Conservation (phyloP, 2,888 invertebrate species). For the Tipula vernalis region DNA sequence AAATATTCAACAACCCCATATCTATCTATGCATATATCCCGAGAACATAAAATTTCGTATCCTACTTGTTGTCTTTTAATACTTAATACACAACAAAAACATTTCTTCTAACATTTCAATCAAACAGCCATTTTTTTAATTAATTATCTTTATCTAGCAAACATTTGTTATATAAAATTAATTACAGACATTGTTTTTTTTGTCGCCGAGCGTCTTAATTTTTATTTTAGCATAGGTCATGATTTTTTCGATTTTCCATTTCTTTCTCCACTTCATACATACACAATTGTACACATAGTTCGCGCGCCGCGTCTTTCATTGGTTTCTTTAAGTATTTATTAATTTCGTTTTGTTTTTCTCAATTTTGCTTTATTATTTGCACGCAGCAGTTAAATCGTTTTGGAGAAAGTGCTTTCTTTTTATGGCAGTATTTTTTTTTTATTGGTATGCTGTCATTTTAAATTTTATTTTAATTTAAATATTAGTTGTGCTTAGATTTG, state of each 20-base stretch:
- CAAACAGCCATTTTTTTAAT: background rate
- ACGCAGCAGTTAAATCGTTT: background rate
- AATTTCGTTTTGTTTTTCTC: background rate
- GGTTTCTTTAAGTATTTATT: background rate
- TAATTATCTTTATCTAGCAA: background rate
- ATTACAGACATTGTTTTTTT: background rate
- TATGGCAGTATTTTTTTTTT: background rate
- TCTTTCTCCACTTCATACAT: background rate
- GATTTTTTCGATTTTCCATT: background rate
- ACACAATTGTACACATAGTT: background rate
- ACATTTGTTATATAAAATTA: background rate
- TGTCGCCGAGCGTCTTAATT: background rate
- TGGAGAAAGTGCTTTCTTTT: background rate
- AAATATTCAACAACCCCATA: background rate
- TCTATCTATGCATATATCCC: background rate
- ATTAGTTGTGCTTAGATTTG: background rate
- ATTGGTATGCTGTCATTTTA: background rate
- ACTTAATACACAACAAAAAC: background rate
- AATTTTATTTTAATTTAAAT: background rate
- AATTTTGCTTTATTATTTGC: background rate
- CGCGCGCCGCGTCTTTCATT: background rate
- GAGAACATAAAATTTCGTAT: background rate
- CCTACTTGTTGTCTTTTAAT: background rate
- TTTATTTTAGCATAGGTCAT: background rate
- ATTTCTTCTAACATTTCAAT: background rate